Base-by-base conservation (phyloP, 2,797 vertebrate genomes). In the Meriones psammophilus region DNA sequence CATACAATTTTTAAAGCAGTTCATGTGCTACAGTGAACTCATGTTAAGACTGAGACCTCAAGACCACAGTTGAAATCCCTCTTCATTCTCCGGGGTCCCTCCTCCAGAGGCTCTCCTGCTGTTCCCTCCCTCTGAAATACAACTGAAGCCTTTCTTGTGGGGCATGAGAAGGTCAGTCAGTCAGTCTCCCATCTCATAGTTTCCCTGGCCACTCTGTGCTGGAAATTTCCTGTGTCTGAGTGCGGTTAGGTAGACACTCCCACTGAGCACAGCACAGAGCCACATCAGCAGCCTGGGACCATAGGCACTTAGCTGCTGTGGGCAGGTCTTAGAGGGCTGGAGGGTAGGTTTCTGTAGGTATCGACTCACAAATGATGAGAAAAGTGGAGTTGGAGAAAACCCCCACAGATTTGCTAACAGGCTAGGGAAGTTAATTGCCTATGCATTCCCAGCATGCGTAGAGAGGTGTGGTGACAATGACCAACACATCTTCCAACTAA, bases 311-410 rank as follows among this genome's bases (percentile, higher is more conserved):
- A 81, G 89, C 33, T 73, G 56, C 30, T 66, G 3, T 71, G 46
- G 71, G 22, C 0, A 58, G 62, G 46, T 69, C 68, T 90, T 79
- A 33, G 46, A 90, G 73, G 50, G 18, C 17, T 87, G 26, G 64
- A 87, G 28, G 26, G 24, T 81, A 39, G 74, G 12, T 54, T 88
- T 94, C 71, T 86, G 7, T 64, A 92, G 42, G 33, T 85, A 15
- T 33, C 68, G 58, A 64, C 81, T 95, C 17, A 73, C 56, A 24
- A 78, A 73, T 26, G 33, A 14, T 5, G 71, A 93, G 54, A 50
- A 91, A 91, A 96, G 50, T 39, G 12, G 7, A 76, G 30, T 1
- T 89, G 62, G 46, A 91, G 78, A 86, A 88, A 91, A 50, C 92
- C 14, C 26, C 5, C 69, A 92, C 12, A 20, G 3, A 1, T 15